These are phyloP conservation scores for Sebastes schlegelii DNA, from an alignment of 2,113 vertebrate species.

Conservation along the genomic window DNA sequence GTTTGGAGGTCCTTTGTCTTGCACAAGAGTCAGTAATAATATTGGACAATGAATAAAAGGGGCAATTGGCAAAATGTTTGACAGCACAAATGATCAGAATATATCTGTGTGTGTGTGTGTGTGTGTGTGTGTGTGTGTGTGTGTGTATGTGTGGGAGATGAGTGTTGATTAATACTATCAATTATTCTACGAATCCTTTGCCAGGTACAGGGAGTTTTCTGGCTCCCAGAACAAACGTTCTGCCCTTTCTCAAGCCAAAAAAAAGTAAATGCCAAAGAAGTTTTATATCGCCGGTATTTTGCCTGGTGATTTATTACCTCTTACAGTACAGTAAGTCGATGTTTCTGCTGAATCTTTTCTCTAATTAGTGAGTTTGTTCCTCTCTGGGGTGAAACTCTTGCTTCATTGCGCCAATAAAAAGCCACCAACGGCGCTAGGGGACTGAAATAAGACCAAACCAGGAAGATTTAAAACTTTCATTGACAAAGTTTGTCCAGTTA, in stretches of 20 bases:
- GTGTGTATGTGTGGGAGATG: not conserved
- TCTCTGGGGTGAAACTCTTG: not conserved
- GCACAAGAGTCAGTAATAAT: not conserved
- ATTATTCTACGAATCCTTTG: slow-evolving; percentile 12
- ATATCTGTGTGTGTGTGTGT: slow-evolving; percentile 8
- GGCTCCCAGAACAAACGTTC: not conserved
- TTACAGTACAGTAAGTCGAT: slow-evolving; percentile 2
- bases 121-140: slow-evolving; percentile 8
- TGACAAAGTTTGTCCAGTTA: not conserved
- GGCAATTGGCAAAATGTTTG: slow-evolving; percentile 9
- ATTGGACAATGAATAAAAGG: slow-evolving; percentile 3
- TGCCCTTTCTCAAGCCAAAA: slow-evolving; percentile 12
- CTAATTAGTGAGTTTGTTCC: slow-evolving; percentile 14
- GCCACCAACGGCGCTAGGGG: not conserved
- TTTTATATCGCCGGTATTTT: slow-evolving; percentile 9
- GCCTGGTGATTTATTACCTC: slow-evolving; percentile 19
- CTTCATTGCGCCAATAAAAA: slow-evolving; percentile 8
- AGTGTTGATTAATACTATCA: slow-evolving; percentile 26
- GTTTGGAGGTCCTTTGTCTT: not conserved
- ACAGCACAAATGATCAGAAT: slow-evolving; percentile 3
- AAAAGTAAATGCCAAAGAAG: slow-evolving; percentile 8
- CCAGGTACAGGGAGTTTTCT: slow-evolving; percentile 6
- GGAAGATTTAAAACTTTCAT: not conserved
- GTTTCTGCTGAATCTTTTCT: slow-evolving; percentile 11
- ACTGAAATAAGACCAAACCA: not conserved